Conservation (phyloP, 2,113 vertebrate species). For the Cebidichthys violaceus region DNA sequence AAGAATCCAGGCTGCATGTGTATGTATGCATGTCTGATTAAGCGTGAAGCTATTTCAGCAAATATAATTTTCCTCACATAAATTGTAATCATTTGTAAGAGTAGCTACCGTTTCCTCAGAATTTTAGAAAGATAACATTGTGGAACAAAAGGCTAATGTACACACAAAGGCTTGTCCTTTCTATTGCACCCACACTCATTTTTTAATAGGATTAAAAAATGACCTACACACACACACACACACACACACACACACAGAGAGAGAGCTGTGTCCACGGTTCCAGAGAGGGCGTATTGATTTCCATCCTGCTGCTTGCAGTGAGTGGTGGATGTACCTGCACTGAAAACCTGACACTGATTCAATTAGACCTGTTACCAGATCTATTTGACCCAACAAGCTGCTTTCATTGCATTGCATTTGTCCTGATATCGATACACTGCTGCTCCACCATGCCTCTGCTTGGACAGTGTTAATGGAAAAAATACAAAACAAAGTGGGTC, state of each 20-base stretch:
- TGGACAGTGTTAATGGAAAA: neutral
- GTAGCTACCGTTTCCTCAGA: neutral
- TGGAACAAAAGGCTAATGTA: neutral
- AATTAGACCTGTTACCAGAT: slow-evolving; percentile 72
- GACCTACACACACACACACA: slow-evolving; percentile 44
- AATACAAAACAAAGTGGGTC: slow-evolving; percentile 1
- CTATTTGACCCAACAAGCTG: slow-evolving; percentile 71
- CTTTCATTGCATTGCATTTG: slow-evolving; percentile 67
- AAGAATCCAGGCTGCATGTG: neutral
- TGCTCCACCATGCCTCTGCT: slow-evolving; percentile 9
- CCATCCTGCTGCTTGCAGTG: slow-evolving; percentile 45
- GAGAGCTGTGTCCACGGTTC: slow-evolving; percentile 48
- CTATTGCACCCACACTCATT: neutral
- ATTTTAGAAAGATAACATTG: neutral
- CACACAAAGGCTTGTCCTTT: neutral
- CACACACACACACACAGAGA: slow-evolving; percentile 7
- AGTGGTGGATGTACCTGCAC: slow-evolving; percentile 60
- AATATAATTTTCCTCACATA: neutral
- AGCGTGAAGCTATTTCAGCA: neutral
- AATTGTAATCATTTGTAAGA: neutral
- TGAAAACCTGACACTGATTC: slow-evolving; percentile 69
- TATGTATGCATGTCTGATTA: neutral
- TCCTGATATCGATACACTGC: slow-evolving; percentile 59
- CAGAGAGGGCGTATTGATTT: slow-evolving; percentile 72
- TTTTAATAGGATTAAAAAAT: slow-evolving; percentile 34